A percentile compares a stretch with the other conserved stretches of the same genome.
phyloP scores from a whole-genome alignment of 53 echinoderm and acorn worm genomes.

The Hippasteria phrygiana region DNA sequence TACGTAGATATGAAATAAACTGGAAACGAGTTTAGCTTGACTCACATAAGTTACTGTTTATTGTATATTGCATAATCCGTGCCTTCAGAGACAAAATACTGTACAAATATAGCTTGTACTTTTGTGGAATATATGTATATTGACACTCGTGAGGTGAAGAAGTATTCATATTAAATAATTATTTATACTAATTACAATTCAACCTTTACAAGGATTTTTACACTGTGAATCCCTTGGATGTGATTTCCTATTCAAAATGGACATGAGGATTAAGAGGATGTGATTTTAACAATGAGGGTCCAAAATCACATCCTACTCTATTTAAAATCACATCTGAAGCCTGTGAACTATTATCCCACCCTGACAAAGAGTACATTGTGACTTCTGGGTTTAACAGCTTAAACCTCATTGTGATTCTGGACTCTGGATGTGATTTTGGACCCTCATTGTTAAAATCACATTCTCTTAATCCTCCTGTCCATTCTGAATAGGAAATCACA shows the following conservation, averaged over 20 bases:
- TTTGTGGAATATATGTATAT: background rate
- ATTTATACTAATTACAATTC: slow-evolving; percentile 4
- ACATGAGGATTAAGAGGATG: background rate
- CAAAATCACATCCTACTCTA: no score
- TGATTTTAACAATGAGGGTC: no score
- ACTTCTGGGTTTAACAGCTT: no score
- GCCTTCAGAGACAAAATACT: background rate
- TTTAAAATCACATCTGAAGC: no score
- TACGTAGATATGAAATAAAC: background rate
- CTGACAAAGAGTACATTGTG: no score
- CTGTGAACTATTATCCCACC: no score
- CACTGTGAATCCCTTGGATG: background rate
- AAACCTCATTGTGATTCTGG: no score
- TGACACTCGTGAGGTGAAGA: background rate
- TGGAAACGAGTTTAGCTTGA: background rate
- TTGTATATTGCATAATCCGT: slow-evolving; percentile 15
- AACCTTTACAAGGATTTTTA: background rate
- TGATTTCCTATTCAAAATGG: background rate
- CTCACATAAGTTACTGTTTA: slow-evolving; percentile 7
- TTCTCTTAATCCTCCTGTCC: no score
- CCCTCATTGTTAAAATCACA: no score
- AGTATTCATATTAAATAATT: background rate
- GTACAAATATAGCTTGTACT: slow-evolving; percentile 8
- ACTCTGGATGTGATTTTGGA: no score
- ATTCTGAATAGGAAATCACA: no score